These are phyloP conservation scores for Hippocampus barbouri DNA, from an alignment of 2,113 vertebrate species.

Conservation along the genomic window DNA sequence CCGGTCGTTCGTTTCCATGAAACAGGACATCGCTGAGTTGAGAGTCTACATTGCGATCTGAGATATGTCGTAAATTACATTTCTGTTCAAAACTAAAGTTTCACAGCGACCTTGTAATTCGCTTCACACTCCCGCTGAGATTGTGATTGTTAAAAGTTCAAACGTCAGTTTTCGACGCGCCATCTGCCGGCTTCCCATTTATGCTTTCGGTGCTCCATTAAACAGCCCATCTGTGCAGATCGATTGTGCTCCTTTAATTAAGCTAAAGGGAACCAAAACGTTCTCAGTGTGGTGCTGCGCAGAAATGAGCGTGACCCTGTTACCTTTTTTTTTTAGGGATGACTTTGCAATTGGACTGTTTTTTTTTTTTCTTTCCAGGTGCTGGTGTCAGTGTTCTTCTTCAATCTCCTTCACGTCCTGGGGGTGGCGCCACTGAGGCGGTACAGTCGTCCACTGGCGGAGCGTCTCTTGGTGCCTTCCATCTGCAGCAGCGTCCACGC, in stretches of 20 bases:
- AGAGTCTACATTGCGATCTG: background rate
- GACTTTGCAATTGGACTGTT: background rate
- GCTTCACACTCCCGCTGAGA: background rate
- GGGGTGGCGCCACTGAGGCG: constrained; percentile 50
- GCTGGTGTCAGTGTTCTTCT: constrained; percentile 58
- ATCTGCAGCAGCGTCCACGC: constrained; percentile 63
- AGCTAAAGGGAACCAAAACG: background rate
- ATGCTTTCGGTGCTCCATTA: background rate
- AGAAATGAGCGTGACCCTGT: too few relatives aligned
- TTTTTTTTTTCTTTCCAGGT: constrained; percentile 50
- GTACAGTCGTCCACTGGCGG: constrained; percentile 62
- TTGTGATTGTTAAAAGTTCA: background rate
- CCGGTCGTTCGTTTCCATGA: background rate
- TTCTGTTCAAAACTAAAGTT: background rate
- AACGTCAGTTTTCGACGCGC: background rate
- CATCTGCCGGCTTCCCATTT: constrained; percentile 6
- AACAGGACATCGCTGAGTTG: too few relatives aligned
- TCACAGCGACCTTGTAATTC: background rate
- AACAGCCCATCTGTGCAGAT: background rate
- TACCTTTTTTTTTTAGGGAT: background rate
- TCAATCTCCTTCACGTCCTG: constrained; percentile 59
- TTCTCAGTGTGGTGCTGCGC: background rate
- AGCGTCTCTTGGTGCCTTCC: constrained; percentile 68
- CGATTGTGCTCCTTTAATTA: background rate
- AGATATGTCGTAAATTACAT: background rate